Percentiles rank a stretch among this genome's conserved stretches.
Evolutionary conservation across 2,113 vertebrate species (phyloP).

Genomic region (Leptodactylus fuscus): DNA sequence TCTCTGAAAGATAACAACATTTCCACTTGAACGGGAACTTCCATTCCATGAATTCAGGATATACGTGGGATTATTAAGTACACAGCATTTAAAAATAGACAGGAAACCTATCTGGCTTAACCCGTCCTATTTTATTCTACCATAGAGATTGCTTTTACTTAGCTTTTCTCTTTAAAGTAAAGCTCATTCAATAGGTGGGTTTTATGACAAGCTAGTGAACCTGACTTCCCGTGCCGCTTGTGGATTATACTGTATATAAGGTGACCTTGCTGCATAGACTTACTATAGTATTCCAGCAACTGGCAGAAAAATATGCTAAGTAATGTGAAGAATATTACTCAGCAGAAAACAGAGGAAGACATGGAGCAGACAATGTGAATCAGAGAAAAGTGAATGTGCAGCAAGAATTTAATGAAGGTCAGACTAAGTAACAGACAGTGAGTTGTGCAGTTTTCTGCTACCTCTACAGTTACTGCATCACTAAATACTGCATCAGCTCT

Average conservation of each 20-base stretch:
- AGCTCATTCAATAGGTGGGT: neutral
- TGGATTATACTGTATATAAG: neutral
- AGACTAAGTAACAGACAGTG: neutral
- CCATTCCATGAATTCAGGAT: slow-evolving; percentile 5
- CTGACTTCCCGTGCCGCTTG: neutral
- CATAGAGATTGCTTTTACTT: neutral
- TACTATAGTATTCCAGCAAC: slow-evolving; percentile 26
- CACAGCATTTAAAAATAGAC: neutral
- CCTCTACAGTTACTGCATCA: neutral
- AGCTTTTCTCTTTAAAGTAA: neutral
- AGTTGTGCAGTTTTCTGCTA: slow-evolving; percentile 9
- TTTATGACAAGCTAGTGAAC: neutral
- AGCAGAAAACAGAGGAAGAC: slow-evolving; percentile 12
- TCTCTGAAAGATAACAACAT: too few species aligned
- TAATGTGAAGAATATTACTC: slow-evolving; percentile 30
- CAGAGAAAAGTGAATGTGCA: slow-evolving; percentile 28
- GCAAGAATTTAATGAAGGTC: slow-evolving; percentile 51
- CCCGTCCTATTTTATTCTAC: neutral
- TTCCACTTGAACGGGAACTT: too few species aligned
- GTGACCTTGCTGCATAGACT: slow-evolving; percentile 35
- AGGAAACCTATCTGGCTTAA: neutral
- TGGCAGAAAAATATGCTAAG: slow-evolving; percentile 50
- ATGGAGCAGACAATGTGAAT: slow-evolving; percentile 14
- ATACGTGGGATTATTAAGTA: neutral
- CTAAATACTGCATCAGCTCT: slow-evolving; percentile 3